These are phyloP conservation scores for Plutella xylostella DNA, from an alignment of 2,888 invertebrate species.

Conservation along the genomic window DNA sequence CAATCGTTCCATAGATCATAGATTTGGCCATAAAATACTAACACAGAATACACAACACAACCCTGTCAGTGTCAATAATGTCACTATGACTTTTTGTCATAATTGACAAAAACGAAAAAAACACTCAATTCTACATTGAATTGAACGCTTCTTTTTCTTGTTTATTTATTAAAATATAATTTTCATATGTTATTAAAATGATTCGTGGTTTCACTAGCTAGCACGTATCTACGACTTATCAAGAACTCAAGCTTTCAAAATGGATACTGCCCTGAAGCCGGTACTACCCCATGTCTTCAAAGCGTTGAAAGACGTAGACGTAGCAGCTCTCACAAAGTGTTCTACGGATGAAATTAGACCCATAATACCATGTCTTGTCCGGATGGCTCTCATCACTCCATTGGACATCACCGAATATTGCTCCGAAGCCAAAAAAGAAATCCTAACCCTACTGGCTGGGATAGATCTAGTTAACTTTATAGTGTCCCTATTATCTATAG, in stretches of 20 bases:
- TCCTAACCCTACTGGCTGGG: constrained; percentile 89
- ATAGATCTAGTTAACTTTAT: constrained; percentile 95
- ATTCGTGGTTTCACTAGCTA: too few relatives aligned
- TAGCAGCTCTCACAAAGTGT: constrained; percentile 78
- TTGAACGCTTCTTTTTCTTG: too few relatives aligned
- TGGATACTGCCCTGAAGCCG: constrained; percentile 59
- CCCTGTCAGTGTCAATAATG: too few relatives aligned
- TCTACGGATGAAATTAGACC: constrained; percentile 86
- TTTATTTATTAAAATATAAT: too few relatives aligned
- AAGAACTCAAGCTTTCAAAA: constrained; percentile 21
- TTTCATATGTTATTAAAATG: too few relatives aligned
- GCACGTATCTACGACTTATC: too few relatives aligned
- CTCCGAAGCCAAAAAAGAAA: constrained; percentile 85
- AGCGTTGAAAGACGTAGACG: constrained; percentile 87
- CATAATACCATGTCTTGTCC: constrained; percentile 90
- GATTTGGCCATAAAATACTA: too few relatives aligned
- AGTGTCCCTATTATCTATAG: constrained; percentile 92
- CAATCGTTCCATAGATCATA: too few relatives aligned
- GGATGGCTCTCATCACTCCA: constrained; percentile 91
- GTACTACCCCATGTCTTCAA: constrained; percentile 79
- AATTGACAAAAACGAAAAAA: too few relatives aligned
- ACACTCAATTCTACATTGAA: too few relatives aligned
- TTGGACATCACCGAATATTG: constrained; percentile 88
- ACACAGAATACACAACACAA: too few relatives aligned
- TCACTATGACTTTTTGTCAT: too few relatives aligned